A percentile compares a stretch with the other conserved stretches of the same genome.
These are phyloP conservation scores for Apeira syringaria DNA, from an alignment of 2,888 invertebrate genomes.

Conservation along the genomic window DNA sequence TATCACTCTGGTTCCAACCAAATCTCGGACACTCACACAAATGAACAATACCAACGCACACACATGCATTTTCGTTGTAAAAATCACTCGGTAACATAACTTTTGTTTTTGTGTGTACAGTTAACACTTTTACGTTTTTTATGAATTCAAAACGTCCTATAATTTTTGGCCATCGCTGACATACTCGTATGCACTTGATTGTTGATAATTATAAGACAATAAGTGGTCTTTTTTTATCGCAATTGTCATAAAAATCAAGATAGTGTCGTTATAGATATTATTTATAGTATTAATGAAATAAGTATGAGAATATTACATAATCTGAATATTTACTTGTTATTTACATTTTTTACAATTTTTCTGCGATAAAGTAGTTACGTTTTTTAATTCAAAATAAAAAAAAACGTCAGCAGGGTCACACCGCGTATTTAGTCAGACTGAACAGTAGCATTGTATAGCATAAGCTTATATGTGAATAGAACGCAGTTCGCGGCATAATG, in stretches of 20 bases:
- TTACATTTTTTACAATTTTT: conserved; percentile 16
- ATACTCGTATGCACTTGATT: no score
- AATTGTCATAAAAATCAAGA: no score
- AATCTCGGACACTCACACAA: conserved; percentile 49
- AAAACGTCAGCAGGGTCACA: conserved; percentile 69
- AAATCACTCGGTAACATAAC: conserved; percentile 45
- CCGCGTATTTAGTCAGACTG: conserved; percentile 64
- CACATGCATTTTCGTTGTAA: conserved; percentile 66
- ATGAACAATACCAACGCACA: conserved; percentile 49
- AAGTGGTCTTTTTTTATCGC: no score
- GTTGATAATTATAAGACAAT: no score
- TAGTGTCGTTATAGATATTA: no score
- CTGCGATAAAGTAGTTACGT: conserved; percentile 1
- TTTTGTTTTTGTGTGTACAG: conserved; percentile 18
- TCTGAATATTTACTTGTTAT: background rate
- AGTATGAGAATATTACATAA: no score
- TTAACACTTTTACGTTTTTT: conserved; percentile 7
- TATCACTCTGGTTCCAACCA: conserved; percentile 65
- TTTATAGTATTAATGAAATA: no score
- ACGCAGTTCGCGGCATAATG: conserved; percentile 47
- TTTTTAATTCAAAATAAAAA: no score
- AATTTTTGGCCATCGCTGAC: conserved; percentile 6
- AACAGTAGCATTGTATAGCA: conserved; percentile 68
- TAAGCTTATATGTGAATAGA: conserved; percentile 78
- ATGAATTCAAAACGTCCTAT: conserved; percentile 8